phyloP scores from a whole-genome alignment of 2,888 invertebrate species.

The Rapana venosa region DNA sequence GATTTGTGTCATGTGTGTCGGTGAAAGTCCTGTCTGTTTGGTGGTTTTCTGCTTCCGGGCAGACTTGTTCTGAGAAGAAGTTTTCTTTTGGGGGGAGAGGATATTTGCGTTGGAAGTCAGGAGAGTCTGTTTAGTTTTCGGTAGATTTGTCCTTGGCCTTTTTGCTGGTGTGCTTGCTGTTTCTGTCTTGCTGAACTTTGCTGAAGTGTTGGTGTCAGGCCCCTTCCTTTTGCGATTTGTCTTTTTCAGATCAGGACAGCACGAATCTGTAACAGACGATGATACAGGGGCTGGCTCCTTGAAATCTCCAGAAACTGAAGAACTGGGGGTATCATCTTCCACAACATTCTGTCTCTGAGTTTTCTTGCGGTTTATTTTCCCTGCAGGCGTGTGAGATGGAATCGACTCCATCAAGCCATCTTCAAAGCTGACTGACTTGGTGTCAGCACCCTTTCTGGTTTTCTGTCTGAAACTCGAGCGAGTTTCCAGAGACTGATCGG shows the following conservation, averaged over 20 bases:
- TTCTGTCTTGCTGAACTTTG: not conserved
- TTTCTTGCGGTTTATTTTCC: not conserved
- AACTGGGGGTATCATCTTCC: not conserved
- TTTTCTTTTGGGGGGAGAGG: not conserved
- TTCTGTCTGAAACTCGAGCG: not conserved
- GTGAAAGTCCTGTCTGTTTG: not conserved
- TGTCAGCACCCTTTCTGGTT: not conserved
- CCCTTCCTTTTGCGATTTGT: not conserved
- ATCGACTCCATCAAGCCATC: not conserved
- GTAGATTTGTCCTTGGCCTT: not conserved
- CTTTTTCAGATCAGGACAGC: not conserved
- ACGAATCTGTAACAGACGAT: not conserved
- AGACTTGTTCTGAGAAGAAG: not conserved
- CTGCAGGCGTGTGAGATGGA: slow-evolving; percentile 17
- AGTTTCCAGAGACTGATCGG: not conserved
- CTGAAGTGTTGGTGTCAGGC: not conserved
- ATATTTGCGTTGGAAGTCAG: not conserved
- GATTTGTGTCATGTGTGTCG: not conserved
- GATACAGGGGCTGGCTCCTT: not conserved
- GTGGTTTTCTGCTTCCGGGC: not conserved
- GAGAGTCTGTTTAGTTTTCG: not conserved
- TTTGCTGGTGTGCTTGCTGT: not conserved
- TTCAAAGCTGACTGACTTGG: not conserved
- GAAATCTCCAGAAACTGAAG: not conserved
- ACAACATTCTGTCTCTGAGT: not conserved